Percentiles rank a stretch among this genome's conserved stretches.
phyloP scores from a whole-genome alignment of 2,113 vertebrate species.

The Plecturocebus donacophilus region DNA sequence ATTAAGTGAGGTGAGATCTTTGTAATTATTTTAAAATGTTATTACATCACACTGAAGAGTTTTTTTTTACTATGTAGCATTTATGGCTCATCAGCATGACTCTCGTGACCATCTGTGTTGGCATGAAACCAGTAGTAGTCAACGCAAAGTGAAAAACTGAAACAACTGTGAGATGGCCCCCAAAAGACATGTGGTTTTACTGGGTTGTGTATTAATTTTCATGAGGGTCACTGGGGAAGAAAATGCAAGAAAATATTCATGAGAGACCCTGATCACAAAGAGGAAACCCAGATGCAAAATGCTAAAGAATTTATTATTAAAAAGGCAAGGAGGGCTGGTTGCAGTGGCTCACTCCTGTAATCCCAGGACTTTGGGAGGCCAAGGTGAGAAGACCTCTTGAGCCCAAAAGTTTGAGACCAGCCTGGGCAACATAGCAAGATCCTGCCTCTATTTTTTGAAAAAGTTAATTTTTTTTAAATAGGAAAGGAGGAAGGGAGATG shows the following conservation, averaged over 20 bases:
- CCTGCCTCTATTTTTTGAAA: too few relatives aligned
- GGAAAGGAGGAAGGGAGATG: accelerated
- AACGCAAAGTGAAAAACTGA: constrained; percentile 40
- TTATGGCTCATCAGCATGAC: neutral
- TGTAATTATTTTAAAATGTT: neutral
- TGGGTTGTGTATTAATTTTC: neutral
- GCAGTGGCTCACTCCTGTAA: too few relatives aligned
- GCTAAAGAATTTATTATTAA: neutral
- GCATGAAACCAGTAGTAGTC: neutral
- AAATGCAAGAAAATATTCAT: neutral
- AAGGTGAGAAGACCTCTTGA: too few relatives aligned
- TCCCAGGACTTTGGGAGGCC: too few relatives aligned
- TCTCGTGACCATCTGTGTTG: neutral
- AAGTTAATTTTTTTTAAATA: too few relatives aligned
- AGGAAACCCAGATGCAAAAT: neutral
- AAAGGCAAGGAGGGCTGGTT: neutral
- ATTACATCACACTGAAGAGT: neutral
- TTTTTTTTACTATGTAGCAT: neutral
- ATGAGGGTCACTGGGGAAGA: neutral
- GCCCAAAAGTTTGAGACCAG: too few relatives aligned
- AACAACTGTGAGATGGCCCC: neutral
- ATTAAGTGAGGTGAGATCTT: constrained; percentile 23
- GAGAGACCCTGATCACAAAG: neutral
- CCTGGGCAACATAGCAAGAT: too few relatives aligned
- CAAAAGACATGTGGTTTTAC: neutral